Evolutionary conservation across 2,797 vertebrate species (phyloP).

Genomic region (Dipus sagitta): DNA sequence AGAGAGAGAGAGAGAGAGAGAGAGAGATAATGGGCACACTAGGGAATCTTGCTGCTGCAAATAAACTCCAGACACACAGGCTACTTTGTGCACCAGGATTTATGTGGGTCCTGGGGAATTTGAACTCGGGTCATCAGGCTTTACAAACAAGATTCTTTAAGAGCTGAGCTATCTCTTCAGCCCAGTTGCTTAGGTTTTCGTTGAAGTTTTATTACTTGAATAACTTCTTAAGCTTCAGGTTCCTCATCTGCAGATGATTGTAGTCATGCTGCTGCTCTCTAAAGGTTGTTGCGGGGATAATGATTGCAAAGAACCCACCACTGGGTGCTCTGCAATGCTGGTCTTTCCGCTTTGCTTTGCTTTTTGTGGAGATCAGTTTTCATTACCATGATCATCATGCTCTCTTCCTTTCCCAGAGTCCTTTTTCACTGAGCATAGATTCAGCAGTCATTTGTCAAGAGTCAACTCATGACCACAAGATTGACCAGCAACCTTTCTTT

Average conservation of each 20-base stretch:
- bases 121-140: no score
- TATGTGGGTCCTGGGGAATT: no score
- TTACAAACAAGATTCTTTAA: no score
- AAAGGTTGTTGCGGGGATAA: background rate
- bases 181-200: background rate
- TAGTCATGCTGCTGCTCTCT: background rate
- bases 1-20: no score
- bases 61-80: no score
- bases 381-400: background rate
- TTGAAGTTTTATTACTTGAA: background rate
- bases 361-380: background rate
- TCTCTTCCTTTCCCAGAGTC: background rate
- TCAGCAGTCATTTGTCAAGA: constrained; percentile 14
- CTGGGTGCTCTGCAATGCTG: background rate
- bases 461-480: background rate
- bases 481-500: constrained; percentile 18
- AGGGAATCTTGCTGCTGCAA: no score
- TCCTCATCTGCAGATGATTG: background rate
- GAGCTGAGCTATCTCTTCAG: no score
- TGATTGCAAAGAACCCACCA: background rate
- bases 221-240: background rate
- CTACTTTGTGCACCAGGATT: no score
- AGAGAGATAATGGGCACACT: no score
- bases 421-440: background rate
- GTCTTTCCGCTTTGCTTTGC: background rate